Evolutionary conservation across 2,888 invertebrate genomes (phyloP), one percentile per base, ranked within the genome.

Genomic region (Tortricodes alternella): DNA sequence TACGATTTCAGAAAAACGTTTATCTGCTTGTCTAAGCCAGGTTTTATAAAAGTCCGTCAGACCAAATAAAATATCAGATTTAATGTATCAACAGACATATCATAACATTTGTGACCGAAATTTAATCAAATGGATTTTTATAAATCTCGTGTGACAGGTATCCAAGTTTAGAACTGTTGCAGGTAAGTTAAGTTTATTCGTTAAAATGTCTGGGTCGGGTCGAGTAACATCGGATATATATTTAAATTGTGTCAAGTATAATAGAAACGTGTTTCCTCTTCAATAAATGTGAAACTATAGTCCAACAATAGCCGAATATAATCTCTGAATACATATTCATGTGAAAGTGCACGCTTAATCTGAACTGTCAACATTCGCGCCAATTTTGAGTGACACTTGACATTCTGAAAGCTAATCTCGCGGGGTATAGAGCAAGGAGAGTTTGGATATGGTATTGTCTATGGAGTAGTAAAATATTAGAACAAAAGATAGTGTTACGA

Each of bases 341-440:
- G 46, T 4, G 55, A 29, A 29, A 44, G 18, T n/a, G 44, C 27
- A n/a, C 27, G 29, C 59, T 70, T 84, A 83, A 88, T 84, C 87
- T 73, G 67, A 62, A 65, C 43, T 71, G 85, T 87, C 88, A 88
- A 89, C 85, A 85, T 61, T 65, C 66, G 66, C 74, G 70, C 65
- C 67, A 64, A 72, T 72, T 73, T 73, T 83, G 89, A 89, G 85
- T 89, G 89, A 89, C 89, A 89, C 89, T 90, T 90, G 89, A 90
- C 89, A 78, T 87, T 76, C 62, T 62, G 66, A 74, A 66, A 65
- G 67, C 59, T 79, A 80, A 85, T 85, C 82, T 80, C 63, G 60
- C 18, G 59, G 67, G 67, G 64, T 39, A 44, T 51, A 62, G 50
- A 2, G 50, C 18, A 24, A 7, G 16, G 4, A 2, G 18, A n/a